Evolutionary conservation across 2,113 vertebrate species (phyloP), one percentile per base, ranked within the genome.

Genomic region (Chaetorhynchus papuensis): DNA sequence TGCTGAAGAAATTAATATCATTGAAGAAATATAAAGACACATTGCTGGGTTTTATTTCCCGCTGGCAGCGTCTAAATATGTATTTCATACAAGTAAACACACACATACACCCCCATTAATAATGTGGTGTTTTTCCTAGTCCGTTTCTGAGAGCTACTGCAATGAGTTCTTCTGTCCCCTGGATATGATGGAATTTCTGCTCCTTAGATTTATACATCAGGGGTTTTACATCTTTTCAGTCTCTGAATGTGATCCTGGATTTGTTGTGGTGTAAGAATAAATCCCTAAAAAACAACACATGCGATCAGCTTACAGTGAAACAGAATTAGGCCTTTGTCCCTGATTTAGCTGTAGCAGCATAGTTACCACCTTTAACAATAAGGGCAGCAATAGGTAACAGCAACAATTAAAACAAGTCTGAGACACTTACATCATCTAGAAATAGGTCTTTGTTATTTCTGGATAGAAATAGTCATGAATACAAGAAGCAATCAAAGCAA

Each of bases 21-120:
- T 33, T 91, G 81, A 95, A 96, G 83, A 97, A 97, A 97, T 72
- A 95, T 87, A 95, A 96, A 92, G 81, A 97, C 87, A 93, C 92
- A 94, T 92, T 94, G 59, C 68, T 93, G 56, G n/a, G n/a, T 63
- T 97, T 96, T 93, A 92, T 93, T 97, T 94, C 80, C 94, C 87
- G 75, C 54, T 71, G 79, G 89, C 79, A 82, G 81, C 2, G 5
- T 90, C 94, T 94, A 95, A 97, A 96, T 96, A 92, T 72, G 72
- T 92, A 96, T 97, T 96, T 96, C 96, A 89, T 78, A 83, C 47
- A 91, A 83, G 93, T 89, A 93, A 95, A 87, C 69, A 90, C 78
- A 85, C 63, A 94, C 45, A 92, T 70, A 75, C n/a, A 26, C 41
- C 39, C 82, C 96, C 75, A 94, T 80, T 96, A 96, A 97, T 93